These are phyloP conservation scores for Tinea pellionella DNA, from an alignment of 2,888 invertebrate species.

Conservation along the genomic window DNA sequence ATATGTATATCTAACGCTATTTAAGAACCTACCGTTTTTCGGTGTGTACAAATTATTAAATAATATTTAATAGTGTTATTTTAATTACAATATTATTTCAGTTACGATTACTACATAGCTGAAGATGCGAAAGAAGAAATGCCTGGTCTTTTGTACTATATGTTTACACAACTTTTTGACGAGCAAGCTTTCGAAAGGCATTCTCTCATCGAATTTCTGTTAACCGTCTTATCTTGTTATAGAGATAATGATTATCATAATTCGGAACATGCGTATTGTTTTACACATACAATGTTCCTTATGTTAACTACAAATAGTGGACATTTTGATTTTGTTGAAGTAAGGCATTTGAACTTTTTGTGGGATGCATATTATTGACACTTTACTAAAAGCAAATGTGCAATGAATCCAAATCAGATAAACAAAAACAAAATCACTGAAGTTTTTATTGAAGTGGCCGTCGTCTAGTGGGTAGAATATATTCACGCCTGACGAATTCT, in stretches of 20 bases:
- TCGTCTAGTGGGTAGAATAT: no score
- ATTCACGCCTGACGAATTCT: no score
- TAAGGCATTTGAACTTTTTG: conserved; percentile 22
- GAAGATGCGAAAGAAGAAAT: conserved; percentile 57
- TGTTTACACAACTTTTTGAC: conserved; percentile 61
- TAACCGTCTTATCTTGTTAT: conserved; percentile 59
- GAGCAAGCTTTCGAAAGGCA: conserved; percentile 42
- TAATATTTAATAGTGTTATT: no score
- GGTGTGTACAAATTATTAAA: no score
- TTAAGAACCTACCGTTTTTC: no score
- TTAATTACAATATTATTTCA: conserved; percentile 23
- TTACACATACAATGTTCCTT: conserved; percentile 71
- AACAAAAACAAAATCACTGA: no score
- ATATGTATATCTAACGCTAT: no score
- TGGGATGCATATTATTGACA: no score
- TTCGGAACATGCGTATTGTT: conserved; percentile 73
- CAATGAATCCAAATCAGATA: no score
- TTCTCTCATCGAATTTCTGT: conserved; percentile 52
- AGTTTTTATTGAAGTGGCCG: no score
- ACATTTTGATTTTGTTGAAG: conserved; percentile 60
- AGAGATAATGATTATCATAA: conserved; percentile 71
- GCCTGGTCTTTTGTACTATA: conserved; percentile 61
- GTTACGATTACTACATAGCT: conserved; percentile 69
- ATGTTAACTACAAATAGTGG: conserved; percentile 58
- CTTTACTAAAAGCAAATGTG: no score